Base-by-base conservation (phyloP, 2,888 invertebrate species). In the Caenorhabditis sulstoni region DNA sequence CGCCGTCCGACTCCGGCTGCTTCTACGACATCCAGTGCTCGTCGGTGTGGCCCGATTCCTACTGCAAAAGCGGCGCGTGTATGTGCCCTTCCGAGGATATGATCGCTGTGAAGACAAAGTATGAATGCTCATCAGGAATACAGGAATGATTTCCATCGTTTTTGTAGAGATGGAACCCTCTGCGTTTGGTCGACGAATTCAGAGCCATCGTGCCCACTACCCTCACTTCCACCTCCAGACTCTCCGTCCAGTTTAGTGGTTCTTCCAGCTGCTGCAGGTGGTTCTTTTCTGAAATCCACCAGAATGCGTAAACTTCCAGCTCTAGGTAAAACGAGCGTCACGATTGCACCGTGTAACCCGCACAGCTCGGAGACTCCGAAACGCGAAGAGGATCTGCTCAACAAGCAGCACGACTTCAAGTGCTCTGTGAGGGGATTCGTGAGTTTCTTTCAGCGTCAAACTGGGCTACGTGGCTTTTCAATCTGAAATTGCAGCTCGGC, bases 1-100 rank as follows among this genome's bases (percentile, higher is more conserved):
- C 85, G 41, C 85, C 85, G 1, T 75, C 76, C 0, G 86, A 86
- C 49, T 82, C 83, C 9, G 84, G 85, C 14, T 86, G 84, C 55
- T 81, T 82, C 79, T 86, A 84, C 62, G 86, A 85, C 47, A 79
- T 81, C 12, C 86, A 86, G 47, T 86, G 86, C 44, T 58, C 80
- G 0, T 73, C 86, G n/a, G 86, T 86, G 12, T 86, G 86, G 86
- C 86, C 86, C 0, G 82, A 83, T 47, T 77, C 86, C 4, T 84
- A 82, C 70, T 86, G 86, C 58, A 82, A 80, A 29, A 82, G 49
- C 50, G 85, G 85, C 4, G 68, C 64, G 20, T 86, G 86, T 49
- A 61, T 83, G 71, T 86, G 86, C 22, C 85, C 85, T 1, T 82
- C 79, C 11, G 82, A 82, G n/a, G 85, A 85, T 45, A 84, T 84